Base-by-base conservation (phyloP, 2,797 vertebrate species). In the Salmo trutta region DNA sequence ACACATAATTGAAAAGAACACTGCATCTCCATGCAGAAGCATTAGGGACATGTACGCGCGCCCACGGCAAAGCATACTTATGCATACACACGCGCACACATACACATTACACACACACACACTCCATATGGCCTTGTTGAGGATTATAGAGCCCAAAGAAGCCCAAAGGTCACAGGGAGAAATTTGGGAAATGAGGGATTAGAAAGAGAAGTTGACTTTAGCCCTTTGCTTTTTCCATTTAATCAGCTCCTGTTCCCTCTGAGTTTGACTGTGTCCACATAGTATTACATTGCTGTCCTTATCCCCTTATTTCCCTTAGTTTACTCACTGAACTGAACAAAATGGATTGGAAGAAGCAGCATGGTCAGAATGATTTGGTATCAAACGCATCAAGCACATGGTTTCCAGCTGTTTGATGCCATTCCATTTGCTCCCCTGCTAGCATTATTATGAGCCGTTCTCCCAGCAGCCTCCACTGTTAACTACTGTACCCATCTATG, bases 241-340 rank as follows among this genome's bases (percentile, higher is more conserved):
- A 3, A 66, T 52, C 67, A 78, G 79, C 41, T 72, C 17, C 41
- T 66, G 77, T 78, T 65, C 80, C 27, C 15, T 33, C 8, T 67
- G 14, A 31, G 14, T 5, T 6, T 33, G 14, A 8, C 66, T 5
- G 66, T 8, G 17, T 59, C n/a, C 16, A 6, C 56, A 17, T 31
- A 67, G 27, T 29, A 4, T 27, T 51, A 12, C 36, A 27, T 51
- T 24, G 31, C 29, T 10, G 16, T 19, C 66, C 47, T 52, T 15
- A 2, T 27, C 8, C 19, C 12, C 10, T 21, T 14, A 27, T 15
- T 16, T 33, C 16, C 29, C 10, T 21, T 19, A 21, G 1, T 21
- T 6, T 21, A 21, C 8, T 8, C 56, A 59, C 29, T 19, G 27
- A 65, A 3, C 21, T 15, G n/a, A 65, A 7, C 2, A 10, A 65